Base-by-base conservation (phyloP, 2,113 vertebrate genomes). In the Aegithalos caudatus region DNA sequence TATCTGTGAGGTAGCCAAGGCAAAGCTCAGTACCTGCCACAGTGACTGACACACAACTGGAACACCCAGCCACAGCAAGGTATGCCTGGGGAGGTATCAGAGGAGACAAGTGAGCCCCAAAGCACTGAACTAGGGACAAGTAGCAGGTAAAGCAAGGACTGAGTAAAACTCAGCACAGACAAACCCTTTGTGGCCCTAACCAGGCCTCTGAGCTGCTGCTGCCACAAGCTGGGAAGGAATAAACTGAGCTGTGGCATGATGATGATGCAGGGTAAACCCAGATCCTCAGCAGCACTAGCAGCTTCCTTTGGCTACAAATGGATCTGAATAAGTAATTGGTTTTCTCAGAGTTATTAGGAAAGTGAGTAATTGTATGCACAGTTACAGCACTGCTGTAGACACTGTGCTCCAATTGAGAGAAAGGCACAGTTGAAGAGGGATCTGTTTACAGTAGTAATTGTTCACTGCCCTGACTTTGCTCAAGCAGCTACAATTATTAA, bases 401-500 rank as follows among this genome's bases (percentile, higher is more conserved):
- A 9, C 45, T 29, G 24, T 3, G 0, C 74, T 65, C 50, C 0
- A 0, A 56, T 20, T 1, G 6, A 65, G 45, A 27, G 50, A 62
- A 73, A 62, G 67, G 64, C 72, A 74, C 40, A 91, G 47, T 22
- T 86, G 58, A 73, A 80, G 25, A 60, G 40, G 17, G 40, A 78
- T 92, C 72, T 88, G 76, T 91, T 88, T 94, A 81, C 90, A 62
- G 45, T 35, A 27, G 6, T 71, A 91, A 84, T 58, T 84, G 51
- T 81, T 86, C 86, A 54, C 44, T 84, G 54, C 51, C 67, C 66
- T 56, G 62, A 83, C 81, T 93, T 81, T 64, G 40, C 82, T 77
- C 79, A 86, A 81, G 82, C 20, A 62, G 81, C 47, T 86, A 88
- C 64, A 92, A 64, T 84, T 88, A 91, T 56, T 86, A 95, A 83